These are phyloP conservation scores for Microhierax caerulescens DNA, from an alignment of 2,797 vertebrate genomes.

Conservation along the genomic window DNA sequence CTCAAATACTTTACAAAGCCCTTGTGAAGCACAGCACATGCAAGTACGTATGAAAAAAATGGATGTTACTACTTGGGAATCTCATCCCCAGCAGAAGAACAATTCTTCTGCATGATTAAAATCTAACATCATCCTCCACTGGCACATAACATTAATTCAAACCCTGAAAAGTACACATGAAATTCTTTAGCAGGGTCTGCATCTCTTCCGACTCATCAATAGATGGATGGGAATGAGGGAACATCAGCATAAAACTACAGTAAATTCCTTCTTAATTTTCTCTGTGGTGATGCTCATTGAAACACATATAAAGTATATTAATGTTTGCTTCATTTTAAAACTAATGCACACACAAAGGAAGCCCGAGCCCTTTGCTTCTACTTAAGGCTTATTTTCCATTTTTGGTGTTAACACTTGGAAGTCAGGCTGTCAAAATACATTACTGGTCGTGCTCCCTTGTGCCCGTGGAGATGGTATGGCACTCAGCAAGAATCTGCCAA, in stretches of 20 bases:
- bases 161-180: neutral
- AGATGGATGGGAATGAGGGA: neutral
- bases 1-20: neutral
- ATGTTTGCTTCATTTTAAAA: neutral
- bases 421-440: neutral
- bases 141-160: neutral
- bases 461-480: neutral
- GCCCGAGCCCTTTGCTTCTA: neutral
- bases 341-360: neutral
- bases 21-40: neutral
- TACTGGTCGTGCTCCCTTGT: neutral
- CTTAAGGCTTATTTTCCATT: neutral
- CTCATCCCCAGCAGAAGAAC: neutral
- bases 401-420: neutral
- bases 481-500: neutral
- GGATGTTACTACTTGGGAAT: neutral
- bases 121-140: neutral
- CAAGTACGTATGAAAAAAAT: neutral
- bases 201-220: neutral
- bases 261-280: constrained; percentile 39
- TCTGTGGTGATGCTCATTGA: neutral
- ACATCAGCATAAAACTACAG: neutral
- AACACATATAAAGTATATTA: neutral
- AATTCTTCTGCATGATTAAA: neutral
- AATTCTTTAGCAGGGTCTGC: neutral